A percentile compares a stretch with the other conserved stretches of the same genome.
These are phyloP conservation scores for Urophycis tenuis DNA, from an alignment of 2,797 vertebrate genomes.

Conservation along the genomic window DNA sequence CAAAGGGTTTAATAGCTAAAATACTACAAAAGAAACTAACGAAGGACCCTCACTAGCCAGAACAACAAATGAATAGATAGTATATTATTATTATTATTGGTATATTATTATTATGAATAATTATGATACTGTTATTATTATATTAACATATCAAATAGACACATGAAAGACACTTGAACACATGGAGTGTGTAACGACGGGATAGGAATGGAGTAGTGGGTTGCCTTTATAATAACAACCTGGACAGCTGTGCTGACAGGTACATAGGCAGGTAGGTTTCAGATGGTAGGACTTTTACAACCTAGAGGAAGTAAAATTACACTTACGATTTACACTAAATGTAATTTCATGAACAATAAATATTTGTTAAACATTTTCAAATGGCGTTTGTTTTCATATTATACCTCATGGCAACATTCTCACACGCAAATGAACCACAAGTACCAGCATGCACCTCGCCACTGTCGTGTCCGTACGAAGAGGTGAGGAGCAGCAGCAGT, in stretches of 20 bases:
- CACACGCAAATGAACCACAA: not conserved
- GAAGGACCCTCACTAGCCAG: not conserved
- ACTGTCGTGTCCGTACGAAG: not conserved
- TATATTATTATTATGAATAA: too few species aligned
- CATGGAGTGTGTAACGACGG: not conserved
- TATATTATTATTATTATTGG: constrained; percentile 1
- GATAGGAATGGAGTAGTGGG: not conserved
- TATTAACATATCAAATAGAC: constrained; percentile 2
- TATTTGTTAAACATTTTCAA: not conserved
- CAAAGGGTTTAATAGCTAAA: not conserved
- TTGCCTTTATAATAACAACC: not conserved
- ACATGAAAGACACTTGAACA: not conserved
- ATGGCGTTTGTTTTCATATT: not conserved
- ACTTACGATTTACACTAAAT: not conserved
- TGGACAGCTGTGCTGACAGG: not conserved
- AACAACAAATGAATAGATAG: not conserved
- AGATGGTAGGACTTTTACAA: not conserved
- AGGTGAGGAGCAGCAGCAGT: not conserved
- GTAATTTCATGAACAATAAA: not conserved
- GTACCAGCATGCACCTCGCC: not conserved
- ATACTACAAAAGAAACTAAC: not conserved
- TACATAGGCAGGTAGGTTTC: not conserved
- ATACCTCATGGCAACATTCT: not conserved
- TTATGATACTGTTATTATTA: too few species aligned
- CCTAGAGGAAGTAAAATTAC: not conserved